A percentile compares a stretch with the other conserved stretches of the same genome.
These are phyloP conservation scores for Melanargia galathea DNA, from an alignment of 2,888 invertebrate species.

Conservation along the genomic window DNA sequence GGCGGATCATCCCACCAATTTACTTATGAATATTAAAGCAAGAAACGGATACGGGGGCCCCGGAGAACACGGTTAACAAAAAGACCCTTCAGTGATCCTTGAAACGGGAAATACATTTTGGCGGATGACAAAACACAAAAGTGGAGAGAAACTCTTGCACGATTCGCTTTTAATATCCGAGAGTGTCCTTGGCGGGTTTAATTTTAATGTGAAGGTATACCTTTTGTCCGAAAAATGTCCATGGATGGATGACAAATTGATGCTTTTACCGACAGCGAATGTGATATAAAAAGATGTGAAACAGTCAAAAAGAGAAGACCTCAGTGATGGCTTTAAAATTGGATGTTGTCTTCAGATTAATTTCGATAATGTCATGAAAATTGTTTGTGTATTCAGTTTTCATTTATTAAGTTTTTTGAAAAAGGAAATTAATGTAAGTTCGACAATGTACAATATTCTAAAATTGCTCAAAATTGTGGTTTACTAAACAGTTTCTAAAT, in stretches of 20 bases:
- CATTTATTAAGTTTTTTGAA: no score
- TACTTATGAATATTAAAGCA: slow-evolving; percentile 80
- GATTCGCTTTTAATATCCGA: slow-evolving; percentile 74
- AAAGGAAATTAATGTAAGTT: no score
- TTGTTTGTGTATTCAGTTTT: no score
- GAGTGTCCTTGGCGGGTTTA: slow-evolving; percentile 57
- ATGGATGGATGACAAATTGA: not conserved
- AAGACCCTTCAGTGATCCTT: slow-evolving; percentile 61
- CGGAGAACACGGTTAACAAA: slow-evolving; percentile 67
- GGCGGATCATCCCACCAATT: slow-evolving; percentile 67
- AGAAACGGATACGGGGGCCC: slow-evolving; percentile 53
- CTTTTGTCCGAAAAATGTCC: slow-evolving; percentile 44
- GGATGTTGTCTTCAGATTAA: no score
- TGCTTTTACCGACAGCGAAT: no score
- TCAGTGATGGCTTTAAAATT: no score
- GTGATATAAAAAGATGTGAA: no score
- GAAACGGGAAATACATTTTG: slow-evolving; percentile 75
- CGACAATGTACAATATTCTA: no score
- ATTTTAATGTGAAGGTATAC: slow-evolving; percentile 42
- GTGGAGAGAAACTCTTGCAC: slow-evolving; percentile 51
- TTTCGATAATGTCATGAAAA: no score
- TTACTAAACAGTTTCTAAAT: no score
- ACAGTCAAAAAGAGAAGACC: no score
- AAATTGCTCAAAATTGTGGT: no score
- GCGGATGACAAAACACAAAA: slow-evolving; percentile 76